Base-by-base conservation (phyloP, 35 echinoderm and acorn worm genomes). In the Nesometra sesokonis region DNA sequence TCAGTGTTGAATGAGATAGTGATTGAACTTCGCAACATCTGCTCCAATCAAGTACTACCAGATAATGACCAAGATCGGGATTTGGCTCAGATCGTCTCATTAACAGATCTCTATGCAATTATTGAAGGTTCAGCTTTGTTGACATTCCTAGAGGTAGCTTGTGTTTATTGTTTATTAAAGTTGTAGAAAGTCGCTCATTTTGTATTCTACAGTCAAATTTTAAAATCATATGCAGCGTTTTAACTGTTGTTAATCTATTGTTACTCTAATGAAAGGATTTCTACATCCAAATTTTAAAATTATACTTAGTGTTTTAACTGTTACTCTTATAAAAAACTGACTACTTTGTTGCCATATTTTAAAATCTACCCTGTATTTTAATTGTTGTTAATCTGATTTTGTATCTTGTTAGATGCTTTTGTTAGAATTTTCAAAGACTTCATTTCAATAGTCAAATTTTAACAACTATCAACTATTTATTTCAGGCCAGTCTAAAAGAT, bases 401-500 rank as follows among this genome's bases (percentile, higher is more conserved):
- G n/a, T n/a, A n/a, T n/a, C n/a, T n/a, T n/a, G n/a, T n/a, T n/a
- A n/a, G n/a, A n/a, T n/a, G n/a, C n/a, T n/a, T n/a, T n/a, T n/a
- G n/a, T n/a, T n/a, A n/a, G n/a, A n/a, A n/a, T n/a, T n/a, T n/a
- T n/a, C n/a, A n/a, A n/a, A n/a, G n/a, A n/a, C n/a, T n/a, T n/a
- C n/a, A n/a, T n/a, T n/a, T n/a, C n/a, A n/a, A n/a, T n/a, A n/a
- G n/a, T n/a, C n/a, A n/a, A n/a, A n/a, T n/a, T n/a, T n/a, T n/a
- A n/a, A n/a, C n/a, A n/a, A n/a, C n/a, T 15, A 43, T 43, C 4
- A 4, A 43, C 4, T 43, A 7, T 32, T 31, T 33, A 7, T 83
- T 83, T 35, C 35, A 83, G 81, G 34, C 81, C 32, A 37, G 37
- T 38, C n/a, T 83, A 39, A 83, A 83, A 30, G 81, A 83, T 83